Percentiles rank a stretch among this genome's conserved stretches.
phyloP scores from a whole-genome alignment of 2,888 invertebrate species.

The Tanypteryx hageni region DNA sequence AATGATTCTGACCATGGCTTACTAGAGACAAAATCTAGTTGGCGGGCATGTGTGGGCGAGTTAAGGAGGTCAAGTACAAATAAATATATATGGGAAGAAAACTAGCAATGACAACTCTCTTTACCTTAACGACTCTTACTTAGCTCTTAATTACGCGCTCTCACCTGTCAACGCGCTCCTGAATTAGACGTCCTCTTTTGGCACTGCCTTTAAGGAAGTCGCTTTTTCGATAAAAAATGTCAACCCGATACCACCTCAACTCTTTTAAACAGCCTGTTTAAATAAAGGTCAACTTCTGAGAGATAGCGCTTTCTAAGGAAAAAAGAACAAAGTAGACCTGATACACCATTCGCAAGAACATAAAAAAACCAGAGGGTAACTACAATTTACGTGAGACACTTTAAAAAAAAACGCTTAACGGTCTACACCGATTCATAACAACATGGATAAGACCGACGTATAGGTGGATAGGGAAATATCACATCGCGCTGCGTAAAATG shows the following conservation, averaged over 20 bases:
- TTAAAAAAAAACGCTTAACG: too few species aligned
- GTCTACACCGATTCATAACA: too few species aligned
- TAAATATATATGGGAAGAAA: constrained; percentile 29
- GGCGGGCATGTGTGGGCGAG: neutral
- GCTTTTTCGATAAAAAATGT: neutral
- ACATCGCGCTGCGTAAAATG: constrained; percentile 13
- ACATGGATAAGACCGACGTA: too few species aligned
- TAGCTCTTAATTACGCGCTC: constrained; percentile 24
- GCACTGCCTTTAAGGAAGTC: neutral
- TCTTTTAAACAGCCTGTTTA: neutral
- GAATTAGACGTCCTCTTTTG: neutral
- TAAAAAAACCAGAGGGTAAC: too few species aligned
- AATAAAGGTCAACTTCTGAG: too few species aligned
- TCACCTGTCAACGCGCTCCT: constrained; percentile 13
- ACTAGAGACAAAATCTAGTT: neutral
- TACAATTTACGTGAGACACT: too few species aligned
- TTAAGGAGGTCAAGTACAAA: constrained; percentile 14
- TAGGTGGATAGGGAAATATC: neutral
- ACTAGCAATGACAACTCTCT: constrained; percentile 29
- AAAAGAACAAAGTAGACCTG: too few species aligned
- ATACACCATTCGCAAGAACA: too few species aligned
- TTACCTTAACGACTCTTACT: constrained; percentile 18
- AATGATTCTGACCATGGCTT: neutral
- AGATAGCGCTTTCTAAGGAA: too few species aligned
- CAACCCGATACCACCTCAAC: neutral